Evolutionary conservation across 2,113 vertebrate genomes (phyloP).

Genomic region (Leptosomus discolor): DNA sequence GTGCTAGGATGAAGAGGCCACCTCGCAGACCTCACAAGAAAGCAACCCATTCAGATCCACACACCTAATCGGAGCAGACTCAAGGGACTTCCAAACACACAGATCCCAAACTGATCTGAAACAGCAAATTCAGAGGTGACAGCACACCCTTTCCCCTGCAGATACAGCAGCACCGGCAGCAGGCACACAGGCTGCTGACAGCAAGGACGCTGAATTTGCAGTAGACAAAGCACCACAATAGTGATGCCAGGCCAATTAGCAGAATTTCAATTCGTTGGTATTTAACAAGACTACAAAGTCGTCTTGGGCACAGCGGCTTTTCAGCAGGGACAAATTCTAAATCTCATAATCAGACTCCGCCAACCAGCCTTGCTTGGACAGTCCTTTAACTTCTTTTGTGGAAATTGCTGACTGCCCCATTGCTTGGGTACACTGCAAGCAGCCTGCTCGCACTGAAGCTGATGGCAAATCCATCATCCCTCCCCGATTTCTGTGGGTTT

Average conservation of each 20-base stretch:
- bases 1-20: background rate
- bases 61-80: background rate
- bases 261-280: background rate
- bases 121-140: background rate
- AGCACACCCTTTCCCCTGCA: background rate
- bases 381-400: background rate
- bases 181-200: background rate
- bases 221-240: background rate
- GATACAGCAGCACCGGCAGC: fast-evolving
- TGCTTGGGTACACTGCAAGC: background rate
- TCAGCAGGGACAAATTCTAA: background rate
- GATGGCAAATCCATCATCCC: background rate
- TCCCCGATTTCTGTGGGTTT: background rate
- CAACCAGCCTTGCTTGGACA: background rate
- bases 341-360: background rate
- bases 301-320: background rate
- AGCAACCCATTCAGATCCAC: background rate
- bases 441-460: background rate
- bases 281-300: background rate
- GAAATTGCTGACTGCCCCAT: background rate
- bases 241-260: background rate
- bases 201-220: background rate
- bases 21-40: background rate
- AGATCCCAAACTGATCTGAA: background rate
- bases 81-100: background rate